Percentiles rank a stretch among this genome's conserved stretches.
These are phyloP conservation scores for Orius insidiosus DNA, from an alignment of 1,140 invertebrate species.

Conservation along the genomic window DNA sequence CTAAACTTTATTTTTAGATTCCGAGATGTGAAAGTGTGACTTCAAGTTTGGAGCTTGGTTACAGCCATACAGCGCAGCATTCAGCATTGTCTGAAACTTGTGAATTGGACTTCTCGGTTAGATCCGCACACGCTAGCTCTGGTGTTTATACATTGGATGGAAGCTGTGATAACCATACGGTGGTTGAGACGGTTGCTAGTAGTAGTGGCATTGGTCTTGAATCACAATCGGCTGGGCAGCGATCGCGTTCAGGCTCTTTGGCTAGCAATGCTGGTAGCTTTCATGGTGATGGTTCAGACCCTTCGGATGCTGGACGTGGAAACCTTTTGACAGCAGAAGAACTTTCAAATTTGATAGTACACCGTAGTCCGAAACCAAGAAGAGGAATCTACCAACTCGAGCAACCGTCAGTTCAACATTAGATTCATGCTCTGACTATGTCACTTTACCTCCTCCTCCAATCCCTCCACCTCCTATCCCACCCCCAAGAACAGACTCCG, in stretches of 20 bases:
- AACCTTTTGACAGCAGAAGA: constrained; percentile 57
- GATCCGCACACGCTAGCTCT: constrained; percentile 28
- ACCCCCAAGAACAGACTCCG: constrained; percentile 42
- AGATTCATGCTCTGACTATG: constrained; percentile 76
- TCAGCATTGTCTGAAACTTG: constrained; percentile 46
- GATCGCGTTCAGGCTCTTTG: constrained; percentile 51
- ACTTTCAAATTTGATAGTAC: constrained; percentile 62
- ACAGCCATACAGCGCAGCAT: constrained; percentile 67
- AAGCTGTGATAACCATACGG: constrained; percentile 27
- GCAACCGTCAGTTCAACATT: constrained; percentile 65
- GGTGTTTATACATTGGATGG: constrained; percentile 25
- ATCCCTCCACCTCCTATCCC: constrained; percentile 37
- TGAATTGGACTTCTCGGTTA: constrained; percentile 32
- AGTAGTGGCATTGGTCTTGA: constrained; percentile 31
- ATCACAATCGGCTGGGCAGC: constrained; percentile 20
- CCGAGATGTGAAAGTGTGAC: constrained; percentile 40
- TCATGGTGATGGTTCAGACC: constrained; percentile 68
- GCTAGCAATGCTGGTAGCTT: constrained; percentile 56
- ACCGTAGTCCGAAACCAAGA: constrained; percentile 28
- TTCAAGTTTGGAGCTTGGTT: constrained; percentile 60
- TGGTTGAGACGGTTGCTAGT: constrained; percentile 24
- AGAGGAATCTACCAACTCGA: constrained; percentile 48
- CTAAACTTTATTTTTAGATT: constrained; percentile 11
- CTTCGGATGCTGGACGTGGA: constrained; percentile 52
- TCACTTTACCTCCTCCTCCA: constrained; percentile 51